These are phyloP conservation scores for Parotia lawesii DNA, from an alignment of 2,113 vertebrate species.

Conservation along the genomic window DNA sequence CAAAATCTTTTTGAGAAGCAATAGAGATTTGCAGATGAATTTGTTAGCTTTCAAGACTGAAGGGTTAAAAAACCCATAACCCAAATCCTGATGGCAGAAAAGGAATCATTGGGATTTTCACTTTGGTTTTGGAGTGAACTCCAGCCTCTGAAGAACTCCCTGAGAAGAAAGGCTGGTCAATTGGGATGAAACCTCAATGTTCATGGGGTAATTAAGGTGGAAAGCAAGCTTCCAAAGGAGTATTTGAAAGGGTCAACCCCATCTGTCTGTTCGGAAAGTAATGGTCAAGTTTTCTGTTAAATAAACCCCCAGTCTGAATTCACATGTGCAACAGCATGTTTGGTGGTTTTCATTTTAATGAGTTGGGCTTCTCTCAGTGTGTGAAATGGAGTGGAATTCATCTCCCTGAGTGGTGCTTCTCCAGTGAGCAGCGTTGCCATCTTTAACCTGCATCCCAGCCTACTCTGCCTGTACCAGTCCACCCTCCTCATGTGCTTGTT, in stretches of 20 bases:
- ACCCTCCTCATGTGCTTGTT: accelerated
- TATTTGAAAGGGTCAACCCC: neutral
- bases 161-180: neutral
- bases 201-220: neutral
- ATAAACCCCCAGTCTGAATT: neutral
- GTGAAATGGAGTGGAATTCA: neutral
- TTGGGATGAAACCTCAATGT: neutral
- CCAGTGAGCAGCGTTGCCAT: neutral
- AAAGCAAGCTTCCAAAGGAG: neutral
- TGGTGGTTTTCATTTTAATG: neutral
- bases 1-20: neutral
- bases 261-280: neutral
- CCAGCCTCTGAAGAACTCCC: neutral
- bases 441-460: neutral
- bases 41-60: neutral
- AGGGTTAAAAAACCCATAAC: neutral
- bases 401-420: neutral
- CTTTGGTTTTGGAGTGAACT: neutral
- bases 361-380: neutral
- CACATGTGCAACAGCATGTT: neutral
- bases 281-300: neutral
- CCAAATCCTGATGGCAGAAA: neutral
- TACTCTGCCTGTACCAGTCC: neutral
- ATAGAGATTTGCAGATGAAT: neutral
- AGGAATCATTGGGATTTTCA: neutral